A percentile compares a stretch with the other conserved stretches of the same genome.
phyloP scores from a whole-genome alignment of 2,797 vertebrate species.

The Poeciliopsis infans region DNA sequence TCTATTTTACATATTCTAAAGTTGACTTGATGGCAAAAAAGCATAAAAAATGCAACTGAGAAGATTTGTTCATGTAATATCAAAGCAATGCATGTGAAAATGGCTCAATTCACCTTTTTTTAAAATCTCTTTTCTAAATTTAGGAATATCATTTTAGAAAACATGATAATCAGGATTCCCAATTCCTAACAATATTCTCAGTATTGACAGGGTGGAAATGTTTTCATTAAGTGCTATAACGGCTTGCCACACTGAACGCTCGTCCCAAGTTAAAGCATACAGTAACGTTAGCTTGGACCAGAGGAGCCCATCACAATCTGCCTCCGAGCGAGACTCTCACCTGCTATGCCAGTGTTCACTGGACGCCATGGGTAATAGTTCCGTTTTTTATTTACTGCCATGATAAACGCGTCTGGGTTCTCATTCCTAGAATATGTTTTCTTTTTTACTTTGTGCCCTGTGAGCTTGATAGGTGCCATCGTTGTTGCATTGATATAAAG shows the following conservation, averaged over 20 bases:
- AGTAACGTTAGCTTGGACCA: conserved; percentile 37
- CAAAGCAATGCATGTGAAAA: background rate
- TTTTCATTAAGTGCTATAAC: background rate
- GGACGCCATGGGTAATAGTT: conserved; percentile 75
- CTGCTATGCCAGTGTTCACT: conserved; percentile 63
- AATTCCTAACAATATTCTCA: background rate
- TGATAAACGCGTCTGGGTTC: conserved; percentile 4
- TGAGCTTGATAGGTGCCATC: conserved; percentile 25
- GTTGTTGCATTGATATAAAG: conserved; percentile 52
- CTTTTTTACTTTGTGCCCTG: conserved; percentile 25
- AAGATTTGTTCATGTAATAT: background rate
- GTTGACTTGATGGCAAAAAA: background rate
- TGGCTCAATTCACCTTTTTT: background rate
- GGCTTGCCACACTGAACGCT: conserved; percentile 2
- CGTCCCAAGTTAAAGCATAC: conserved; percentile 55
- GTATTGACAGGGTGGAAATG: background rate
- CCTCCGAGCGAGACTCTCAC: conserved; percentile 38
- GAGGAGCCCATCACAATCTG: conserved; percentile 37
- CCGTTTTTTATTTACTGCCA: conserved; percentile 27
- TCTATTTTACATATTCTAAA: too few species aligned
- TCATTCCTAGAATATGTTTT: background rate
- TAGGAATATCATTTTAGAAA: background rate
- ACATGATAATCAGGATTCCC: background rate
- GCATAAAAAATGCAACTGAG: background rate
- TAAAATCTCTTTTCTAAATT: background rate